Evolutionary conservation across 2,797 vertebrate species (phyloP).

Genomic region (Scomberomorus guttatus): DNA sequence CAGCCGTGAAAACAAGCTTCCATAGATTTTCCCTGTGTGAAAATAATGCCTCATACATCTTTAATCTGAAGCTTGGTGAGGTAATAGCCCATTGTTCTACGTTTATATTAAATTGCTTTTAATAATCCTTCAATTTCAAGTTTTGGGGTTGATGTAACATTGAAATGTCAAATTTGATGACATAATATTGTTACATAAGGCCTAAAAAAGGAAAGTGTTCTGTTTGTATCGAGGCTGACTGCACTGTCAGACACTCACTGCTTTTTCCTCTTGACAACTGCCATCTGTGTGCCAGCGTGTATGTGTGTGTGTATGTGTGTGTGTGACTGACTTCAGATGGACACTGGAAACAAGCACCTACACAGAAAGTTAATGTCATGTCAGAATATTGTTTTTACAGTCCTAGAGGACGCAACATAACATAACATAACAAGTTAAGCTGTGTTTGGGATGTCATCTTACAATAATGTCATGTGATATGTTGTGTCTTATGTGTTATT

Average conservation of each 20-base stretch:
- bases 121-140: constrained; percentile 35
- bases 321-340: neutral
- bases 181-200: constrained; percentile 57
- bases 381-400: too few relatives aligned
- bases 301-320: constrained; percentile 10
- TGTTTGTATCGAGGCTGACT: constrained; percentile 29
- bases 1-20: constrained; percentile 1
- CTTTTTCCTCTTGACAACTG: constrained; percentile 36
- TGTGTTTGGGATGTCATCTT: neutral
- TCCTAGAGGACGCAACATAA: too few relatives aligned
- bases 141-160: constrained; percentile 33
- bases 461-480: too few relatives aligned
- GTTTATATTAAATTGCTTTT: constrained; percentile 15
- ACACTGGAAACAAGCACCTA: neutral
- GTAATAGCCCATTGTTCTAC: constrained; percentile 11
- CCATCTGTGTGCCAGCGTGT: neutral
- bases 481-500: too few relatives aligned
- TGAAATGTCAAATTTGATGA: constrained; percentile 54
- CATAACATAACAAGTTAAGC: too few relatives aligned
- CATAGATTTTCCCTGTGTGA: neutral
- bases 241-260: constrained; percentile 34
- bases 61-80: neutral
- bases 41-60: neutral
- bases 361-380: neutral
- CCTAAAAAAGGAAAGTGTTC: constrained; percentile 45